These are phyloP conservation scores for Amphiprion ocellaris DNA, from an alignment of 2,113 vertebrate species.

Conservation along the genomic window DNA sequence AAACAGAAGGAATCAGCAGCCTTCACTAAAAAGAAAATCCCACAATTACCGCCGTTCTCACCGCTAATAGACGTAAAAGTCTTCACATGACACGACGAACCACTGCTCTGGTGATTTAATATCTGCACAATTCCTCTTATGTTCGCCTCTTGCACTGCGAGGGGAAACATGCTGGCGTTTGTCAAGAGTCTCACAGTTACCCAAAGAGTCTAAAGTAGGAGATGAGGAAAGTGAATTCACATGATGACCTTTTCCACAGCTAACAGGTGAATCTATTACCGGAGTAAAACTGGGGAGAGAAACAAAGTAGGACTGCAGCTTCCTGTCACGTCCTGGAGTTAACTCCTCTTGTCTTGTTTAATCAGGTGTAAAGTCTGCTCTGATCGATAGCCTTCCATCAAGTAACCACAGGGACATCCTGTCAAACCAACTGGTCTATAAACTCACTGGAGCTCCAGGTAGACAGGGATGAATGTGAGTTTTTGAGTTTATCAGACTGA, in stretches of 20 bases:
- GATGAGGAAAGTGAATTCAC: constrained; percentile 25
- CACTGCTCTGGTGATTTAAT: background rate
- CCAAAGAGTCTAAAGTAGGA: background rate
- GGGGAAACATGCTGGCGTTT: constrained; percentile 8
- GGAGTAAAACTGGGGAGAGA: constrained; percentile 5
- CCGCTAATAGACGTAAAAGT: background rate
- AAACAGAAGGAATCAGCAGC: constrained; percentile 15
- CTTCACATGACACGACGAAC: background rate
- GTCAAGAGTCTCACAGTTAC: constrained; percentile 14
- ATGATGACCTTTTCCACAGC: constrained; percentile 55
- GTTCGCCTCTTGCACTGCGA: background rate
- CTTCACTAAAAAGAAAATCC: background rate
- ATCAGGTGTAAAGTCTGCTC: constrained; percentile 62
- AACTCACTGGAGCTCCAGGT: background rate
- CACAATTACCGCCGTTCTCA: background rate
- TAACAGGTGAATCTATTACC: constrained; percentile 60
- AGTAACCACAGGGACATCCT: constrained; percentile 33
- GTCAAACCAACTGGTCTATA: background rate
- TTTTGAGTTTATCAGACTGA: too few species aligned
- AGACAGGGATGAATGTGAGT: background rate
- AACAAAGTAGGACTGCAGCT: constrained; percentile 34
- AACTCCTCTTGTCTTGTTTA: constrained; percentile 73
- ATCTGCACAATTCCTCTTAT: background rate
- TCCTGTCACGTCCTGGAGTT: constrained; percentile 48
- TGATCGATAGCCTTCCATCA: constrained; percentile 51